Evolutionary conservation across 1,140 invertebrate species (phyloP), one percentile per base, ranked within the genome.

Genomic region (Drosophila sp.): DNA sequence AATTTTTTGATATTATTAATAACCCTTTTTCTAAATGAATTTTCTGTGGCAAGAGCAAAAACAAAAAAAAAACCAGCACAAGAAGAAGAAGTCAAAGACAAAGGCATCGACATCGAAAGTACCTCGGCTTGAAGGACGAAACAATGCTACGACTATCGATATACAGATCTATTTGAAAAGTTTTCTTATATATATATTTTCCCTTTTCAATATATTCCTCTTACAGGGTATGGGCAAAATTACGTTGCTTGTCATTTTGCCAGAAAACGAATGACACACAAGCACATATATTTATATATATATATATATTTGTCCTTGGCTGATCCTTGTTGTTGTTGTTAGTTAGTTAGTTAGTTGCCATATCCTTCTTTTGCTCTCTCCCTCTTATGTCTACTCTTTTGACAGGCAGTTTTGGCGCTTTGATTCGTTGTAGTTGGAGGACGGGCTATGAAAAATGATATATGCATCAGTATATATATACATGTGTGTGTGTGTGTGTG

Each of bases 1-100:
- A 57, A 33, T 35, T 35, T 58, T 83, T 86, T 89, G 73, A 72
- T 89, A 89, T 83, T 83, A 87, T 87, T 87, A 89, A 87, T 89
- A 87, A 89, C 76, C 83, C 83, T 89, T 89, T 87, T 83, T 83
- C 79, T 72, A 87, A 87, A 87, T 89, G 79, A 89, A 87, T 74
- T 87, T 87, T 76, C 35, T 83, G 84, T 89, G 80, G 80, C 84
- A 76, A 58, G 32, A 32, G 56, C 11, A 30, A 55, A 30, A 57
- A 17, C 7, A 35, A 3, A 35, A 35, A 23, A 32, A 35, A 33
- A 30, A n/a, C 11, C 7, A 27, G 50, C 44, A 47, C 44, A 17
- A 40, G 10, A 40, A 79, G 79, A 82, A 70, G 67, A 41, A 76
- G 66, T 66, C 62, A 79, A 83, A 73, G 72, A 77, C 78, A 86